A percentile compares a stretch with the other conserved stretches of the same genome.
phyloP scores from a whole-genome alignment of 1,140 invertebrate genomes.

The Zeugodacus cucurbitae region DNA sequence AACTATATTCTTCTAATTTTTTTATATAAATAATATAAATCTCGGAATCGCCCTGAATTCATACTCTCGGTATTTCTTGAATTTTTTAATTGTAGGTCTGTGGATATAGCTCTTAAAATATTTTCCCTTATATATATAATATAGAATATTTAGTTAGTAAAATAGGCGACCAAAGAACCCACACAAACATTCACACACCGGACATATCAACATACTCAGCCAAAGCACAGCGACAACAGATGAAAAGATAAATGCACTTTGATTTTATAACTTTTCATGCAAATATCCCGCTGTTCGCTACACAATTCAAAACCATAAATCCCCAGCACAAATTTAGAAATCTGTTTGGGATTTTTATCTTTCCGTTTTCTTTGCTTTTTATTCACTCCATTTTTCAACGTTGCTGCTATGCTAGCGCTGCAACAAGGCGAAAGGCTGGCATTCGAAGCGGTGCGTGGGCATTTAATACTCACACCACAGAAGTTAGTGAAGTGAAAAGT shows the following conservation, averaged over 20 bases:
- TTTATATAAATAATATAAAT: too few species aligned
- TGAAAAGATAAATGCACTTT: slow-evolving; percentile 8
- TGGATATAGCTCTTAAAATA: too few species aligned
- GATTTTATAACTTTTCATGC: slow-evolving; percentile 35
- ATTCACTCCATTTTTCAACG: neutral
- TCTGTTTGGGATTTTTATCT: slow-evolving; percentile 37
- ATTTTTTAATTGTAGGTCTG: too few species aligned
- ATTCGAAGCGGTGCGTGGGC: slow-evolving; percentile 2
- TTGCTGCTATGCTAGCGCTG: neutral
- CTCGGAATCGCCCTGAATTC: too few species aligned
- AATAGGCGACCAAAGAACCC: neutral
- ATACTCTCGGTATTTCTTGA: too few species aligned
- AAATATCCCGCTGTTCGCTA: slow-evolving; percentile 36
- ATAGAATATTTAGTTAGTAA: too few species aligned
- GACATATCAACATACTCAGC: neutral
- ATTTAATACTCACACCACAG: slow-evolving; percentile 2
- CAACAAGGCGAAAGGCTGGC: slow-evolving; percentile 15
- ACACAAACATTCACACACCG: neutral
- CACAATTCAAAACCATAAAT: slow-evolving; percentile 36
- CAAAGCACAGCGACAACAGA: neutral
- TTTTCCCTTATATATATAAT: too few species aligned
- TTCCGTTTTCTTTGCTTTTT: neutral
- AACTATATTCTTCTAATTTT: too few species aligned
- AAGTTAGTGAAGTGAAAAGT: slow-evolving; percentile 5
- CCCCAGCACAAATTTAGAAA: slow-evolving; percentile 38